These are phyloP conservation scores for Mimas tiliae DNA, from an alignment of 2,888 invertebrate genomes.

Conservation along the genomic window DNA sequence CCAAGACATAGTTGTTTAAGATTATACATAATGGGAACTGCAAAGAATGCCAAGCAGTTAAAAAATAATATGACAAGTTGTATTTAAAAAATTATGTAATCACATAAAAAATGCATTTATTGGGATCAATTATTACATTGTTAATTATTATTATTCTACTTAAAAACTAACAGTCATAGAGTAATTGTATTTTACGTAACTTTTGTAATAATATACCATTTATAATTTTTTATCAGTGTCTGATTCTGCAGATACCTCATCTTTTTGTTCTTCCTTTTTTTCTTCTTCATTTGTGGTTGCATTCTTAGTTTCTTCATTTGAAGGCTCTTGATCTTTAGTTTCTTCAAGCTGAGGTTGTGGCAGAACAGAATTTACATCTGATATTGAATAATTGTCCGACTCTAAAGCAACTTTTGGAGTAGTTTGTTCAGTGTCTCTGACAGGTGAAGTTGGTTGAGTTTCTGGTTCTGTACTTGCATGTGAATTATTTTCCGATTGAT, in stretches of 20 bases:
- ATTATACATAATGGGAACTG: too few species aligned
- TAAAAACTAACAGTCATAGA: conserved; percentile 42
- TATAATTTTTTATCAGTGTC: conserved; percentile 17
- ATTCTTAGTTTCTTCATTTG: conserved; percentile 30
- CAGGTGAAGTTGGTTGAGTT: conserved; percentile 40
- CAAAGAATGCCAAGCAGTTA: neutral
- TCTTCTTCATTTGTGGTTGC: conserved; percentile 35
- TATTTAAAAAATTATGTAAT: neutral
- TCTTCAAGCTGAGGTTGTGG: conserved; percentile 51
- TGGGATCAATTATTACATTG: conserved; percentile 20
- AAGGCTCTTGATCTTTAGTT: conserved; percentile 28
- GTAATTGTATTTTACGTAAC: conserved; percentile 3
- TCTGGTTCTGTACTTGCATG: conserved; percentile 45
- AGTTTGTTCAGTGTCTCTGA: conserved; percentile 41
- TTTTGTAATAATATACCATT: neutral
- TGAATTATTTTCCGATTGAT: conserved; percentile 49
- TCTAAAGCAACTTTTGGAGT: conserved; percentile 54
- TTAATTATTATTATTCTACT: conserved; percentile 38
- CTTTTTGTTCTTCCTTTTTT: conserved; percentile 43
- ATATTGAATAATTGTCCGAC: conserved; percentile 72
- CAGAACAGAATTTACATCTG: conserved; percentile 73
- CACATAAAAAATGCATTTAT: conserved; percentile 25
- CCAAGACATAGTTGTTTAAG: too few species aligned
- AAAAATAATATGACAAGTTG: neutral
- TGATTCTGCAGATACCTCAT: conserved; percentile 39